phyloP scores from a whole-genome alignment of 2,113 vertebrate genomes.

The Origma solitaria region DNA sequence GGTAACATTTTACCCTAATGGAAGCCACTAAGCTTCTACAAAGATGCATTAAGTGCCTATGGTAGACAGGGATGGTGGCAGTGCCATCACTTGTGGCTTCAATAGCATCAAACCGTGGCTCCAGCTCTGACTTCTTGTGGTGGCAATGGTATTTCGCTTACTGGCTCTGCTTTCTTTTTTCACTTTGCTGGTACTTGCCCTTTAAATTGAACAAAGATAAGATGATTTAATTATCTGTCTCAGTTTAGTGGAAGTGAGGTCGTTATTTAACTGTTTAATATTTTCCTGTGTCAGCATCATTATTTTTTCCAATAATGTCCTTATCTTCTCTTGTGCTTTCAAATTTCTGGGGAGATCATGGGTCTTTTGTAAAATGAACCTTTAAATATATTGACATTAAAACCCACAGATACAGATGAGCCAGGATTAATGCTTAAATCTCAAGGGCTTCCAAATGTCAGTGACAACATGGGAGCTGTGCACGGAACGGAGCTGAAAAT shows the following conservation, averaged over 20 bases:
- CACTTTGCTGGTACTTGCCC: background rate
- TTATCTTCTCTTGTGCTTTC: background rate
- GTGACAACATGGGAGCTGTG: background rate
- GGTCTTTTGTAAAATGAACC: background rate
- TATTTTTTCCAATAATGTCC: background rate
- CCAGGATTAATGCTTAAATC: background rate
- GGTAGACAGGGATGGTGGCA: background rate
- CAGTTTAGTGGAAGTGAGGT: background rate
- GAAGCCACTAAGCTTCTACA: background rate
- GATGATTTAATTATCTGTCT: background rate
- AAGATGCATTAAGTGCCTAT: background rate
- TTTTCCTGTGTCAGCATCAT: background rate
- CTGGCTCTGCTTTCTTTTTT: background rate
- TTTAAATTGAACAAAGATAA: background rate
- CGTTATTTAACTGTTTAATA: background rate
- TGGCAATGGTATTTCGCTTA: background rate
- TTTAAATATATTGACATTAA: background rate
- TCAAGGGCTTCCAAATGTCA: slow-evolving; percentile 7
- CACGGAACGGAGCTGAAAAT: background rate
- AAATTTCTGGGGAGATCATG: background rate
- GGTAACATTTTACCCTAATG: background rate
- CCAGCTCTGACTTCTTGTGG: background rate
- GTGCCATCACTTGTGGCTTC: background rate
- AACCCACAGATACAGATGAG: background rate
- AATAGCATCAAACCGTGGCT: background rate